phyloP scores from a whole-genome alignment of 1,140 invertebrate species.

The Trichogramma pretiosum region DNA sequence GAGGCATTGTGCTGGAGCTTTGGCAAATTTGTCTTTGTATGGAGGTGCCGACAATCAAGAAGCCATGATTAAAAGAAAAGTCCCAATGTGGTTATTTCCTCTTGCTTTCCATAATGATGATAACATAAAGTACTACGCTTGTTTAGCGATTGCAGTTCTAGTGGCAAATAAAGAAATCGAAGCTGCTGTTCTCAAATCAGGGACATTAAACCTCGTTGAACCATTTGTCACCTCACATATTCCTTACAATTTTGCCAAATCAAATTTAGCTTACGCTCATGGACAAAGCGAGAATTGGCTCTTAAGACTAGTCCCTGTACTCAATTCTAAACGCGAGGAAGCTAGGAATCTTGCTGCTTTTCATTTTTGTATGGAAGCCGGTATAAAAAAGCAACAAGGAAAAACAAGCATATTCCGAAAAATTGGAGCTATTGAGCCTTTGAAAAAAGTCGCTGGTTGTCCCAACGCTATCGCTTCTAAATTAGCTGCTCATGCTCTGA shows the following conservation, averaged over 20 bases:
- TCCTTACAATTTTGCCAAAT: conserved; percentile 90
- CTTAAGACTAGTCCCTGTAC: conserved; percentile 83
- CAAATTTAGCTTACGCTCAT: conserved; percentile 84
- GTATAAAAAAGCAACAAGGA: conserved; percentile 93
- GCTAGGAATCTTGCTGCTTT: conserved; percentile 94
- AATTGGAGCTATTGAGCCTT: conserved; percentile 89
- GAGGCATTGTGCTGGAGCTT: conserved; percentile 87
- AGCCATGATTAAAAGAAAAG: conserved; percentile 91
- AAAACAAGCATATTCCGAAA: conserved; percentile 90
- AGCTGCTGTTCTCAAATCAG: conserved; percentile 88
- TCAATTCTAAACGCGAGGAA: conserved; percentile 91
- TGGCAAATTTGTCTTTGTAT: conserved; percentile 94
- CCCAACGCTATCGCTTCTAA: conserved; percentile 96
- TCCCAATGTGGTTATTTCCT: conserved; percentile 97
- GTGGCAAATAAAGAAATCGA: conserved; percentile 98
- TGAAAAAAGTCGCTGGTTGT: conserved; percentile 94
- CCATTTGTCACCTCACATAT: conserved; percentile 91
- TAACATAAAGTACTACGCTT: conserved; percentile 96
- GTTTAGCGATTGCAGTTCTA: conserved; percentile 90
- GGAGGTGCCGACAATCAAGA: conserved; percentile 96
- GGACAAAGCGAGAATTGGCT: conserved; percentile 96
- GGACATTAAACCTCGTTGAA: conserved; percentile 90
- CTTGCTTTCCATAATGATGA: conserved; percentile 94
- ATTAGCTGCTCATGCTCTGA: conserved; percentile 90
- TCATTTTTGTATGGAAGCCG: conserved; percentile 99